Conservation (phyloP, 30 jellyfish, hydroid and myxozoan species). For the Phacellophora camtschatica region DNA sequence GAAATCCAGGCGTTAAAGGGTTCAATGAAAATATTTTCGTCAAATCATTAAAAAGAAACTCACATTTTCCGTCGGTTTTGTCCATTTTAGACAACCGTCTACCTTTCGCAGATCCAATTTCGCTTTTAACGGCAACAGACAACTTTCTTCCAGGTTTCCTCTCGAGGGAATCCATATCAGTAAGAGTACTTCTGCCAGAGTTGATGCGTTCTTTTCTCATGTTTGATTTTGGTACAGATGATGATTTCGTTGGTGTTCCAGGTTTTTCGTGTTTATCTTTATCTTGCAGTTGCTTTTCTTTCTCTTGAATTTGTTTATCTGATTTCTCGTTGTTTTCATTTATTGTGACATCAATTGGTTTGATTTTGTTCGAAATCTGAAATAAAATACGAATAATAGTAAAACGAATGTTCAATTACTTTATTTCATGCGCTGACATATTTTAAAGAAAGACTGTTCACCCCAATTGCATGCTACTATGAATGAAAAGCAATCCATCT, state of each 20-base stretch:
- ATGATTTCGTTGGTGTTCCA: conserved; percentile 6
- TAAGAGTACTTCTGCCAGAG: conserved; percentile 14
- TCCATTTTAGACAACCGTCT: conserved; percentile 14
- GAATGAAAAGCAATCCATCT: no score
- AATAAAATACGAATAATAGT: no score
- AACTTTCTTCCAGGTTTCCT: conserved; percentile 28
- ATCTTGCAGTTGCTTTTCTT: neutral
- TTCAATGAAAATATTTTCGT: no score
- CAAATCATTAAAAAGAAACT: no score
- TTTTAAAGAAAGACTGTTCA: no score
- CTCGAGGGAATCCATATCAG: conserved; percentile 14
- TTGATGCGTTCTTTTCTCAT: conserved; percentile 28
- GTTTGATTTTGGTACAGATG: neutral
- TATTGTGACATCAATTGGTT: no score
- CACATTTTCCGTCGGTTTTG: neutral
- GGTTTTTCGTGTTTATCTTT: conserved; percentile 31
- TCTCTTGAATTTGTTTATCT: neutral
- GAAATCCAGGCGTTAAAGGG: no score
- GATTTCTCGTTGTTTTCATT: conserved; percentile 5
- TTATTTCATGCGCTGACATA: no score
- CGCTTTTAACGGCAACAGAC: conserved; percentile 12
- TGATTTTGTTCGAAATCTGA: no score
- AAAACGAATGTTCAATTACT: no score
- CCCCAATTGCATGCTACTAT: no score
- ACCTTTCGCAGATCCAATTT: conserved; percentile 43